Conservation (phyloP, 2,888 invertebrate species). For the Neria commutata region DNA sequence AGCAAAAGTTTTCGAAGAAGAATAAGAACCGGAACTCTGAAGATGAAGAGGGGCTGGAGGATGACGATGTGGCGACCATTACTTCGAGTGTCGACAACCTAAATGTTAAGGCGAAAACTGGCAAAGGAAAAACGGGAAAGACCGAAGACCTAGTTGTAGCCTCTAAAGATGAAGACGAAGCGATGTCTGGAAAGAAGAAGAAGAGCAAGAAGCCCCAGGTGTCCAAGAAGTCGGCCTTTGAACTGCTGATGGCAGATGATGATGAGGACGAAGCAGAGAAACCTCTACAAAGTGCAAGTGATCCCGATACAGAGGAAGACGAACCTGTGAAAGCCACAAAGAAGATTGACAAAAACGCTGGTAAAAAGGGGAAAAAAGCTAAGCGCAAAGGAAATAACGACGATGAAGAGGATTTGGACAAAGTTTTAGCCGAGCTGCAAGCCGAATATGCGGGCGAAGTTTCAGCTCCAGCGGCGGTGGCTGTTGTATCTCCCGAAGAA, state of each 20-base stretch:
- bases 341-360: constrained; percentile 60
- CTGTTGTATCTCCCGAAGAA: constrained; percentile 47
- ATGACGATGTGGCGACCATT: constrained; percentile 62
- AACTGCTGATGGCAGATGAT: constrained; percentile 71
- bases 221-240: constrained; percentile 69
- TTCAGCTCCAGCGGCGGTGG: constrained; percentile 62
- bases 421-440: constrained; percentile 77
- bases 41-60: constrained; percentile 62
- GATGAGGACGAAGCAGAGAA: constrained; percentile 52
- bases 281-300: constrained; percentile 32
- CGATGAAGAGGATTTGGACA: constrained; percentile 77
- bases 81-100: constrained; percentile 67
- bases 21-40: constrained; percentile 45
- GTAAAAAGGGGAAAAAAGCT: constrained; percentile 76
- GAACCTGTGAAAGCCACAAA: constrained; percentile 64
- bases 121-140: constrained; percentile 63
- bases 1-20: constrained; percentile 55
- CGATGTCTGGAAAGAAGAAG: constrained; percentile 52
- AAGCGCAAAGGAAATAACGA: constrained; percentile 78
- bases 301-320: constrained; percentile 57
- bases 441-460: constrained; percentile 79
- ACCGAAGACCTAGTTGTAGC: constrained; percentile 61
- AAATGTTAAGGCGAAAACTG: constrained; percentile 66
- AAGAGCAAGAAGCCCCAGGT: constrained; percentile 50
- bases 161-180: constrained; percentile 41